Percentiles rank a stretch among this genome's conserved stretches.
Conservation (phyloP, 92 coral and sea anemone genomes). For the Galaxea fascicularis region DNA sequence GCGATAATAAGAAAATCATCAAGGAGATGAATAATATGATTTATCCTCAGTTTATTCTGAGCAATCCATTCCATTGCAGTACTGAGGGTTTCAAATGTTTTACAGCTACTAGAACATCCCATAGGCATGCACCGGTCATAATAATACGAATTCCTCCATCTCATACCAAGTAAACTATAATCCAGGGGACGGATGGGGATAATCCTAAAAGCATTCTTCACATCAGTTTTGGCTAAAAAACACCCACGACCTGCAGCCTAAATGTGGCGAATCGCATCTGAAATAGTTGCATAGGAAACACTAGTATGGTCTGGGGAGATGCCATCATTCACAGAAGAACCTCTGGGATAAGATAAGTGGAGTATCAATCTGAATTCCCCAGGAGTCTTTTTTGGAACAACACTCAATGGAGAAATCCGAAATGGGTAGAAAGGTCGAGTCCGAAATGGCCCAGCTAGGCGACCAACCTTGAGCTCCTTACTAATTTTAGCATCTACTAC, state of each 20-base stretch:
- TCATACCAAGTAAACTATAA: slow-evolving; percentile 65
- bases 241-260: slow-evolving; percentile 62
- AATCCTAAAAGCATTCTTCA: slow-evolving; percentile 74
- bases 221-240: no score
- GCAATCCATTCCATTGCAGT: slow-evolving; percentile 77
- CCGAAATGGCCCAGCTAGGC: slow-evolving; percentile 66
- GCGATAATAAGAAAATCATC: slow-evolving; percentile 75
- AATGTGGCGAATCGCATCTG: slow-evolving; percentile 68
- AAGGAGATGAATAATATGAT: slow-evolving; percentile 53
- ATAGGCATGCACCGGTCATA: slow-evolving; percentile 68
- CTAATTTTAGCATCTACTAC: slow-evolving; percentile 22
- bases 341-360: slow-evolving; percentile 70
- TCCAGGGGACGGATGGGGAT: slow-evolving; percentile 71
- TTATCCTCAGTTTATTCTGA: slow-evolving; percentile 41
- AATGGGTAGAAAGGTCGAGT: slow-evolving; percentile 55
- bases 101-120: no score
- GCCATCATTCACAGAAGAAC: slow-evolving; percentile 73
- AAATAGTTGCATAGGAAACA: slow-evolving; percentile 58
- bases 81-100: no score
- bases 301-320: slow-evolving; percentile 50
- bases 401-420: slow-evolving; percentile 71
- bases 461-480: slow-evolving; percentile 37
- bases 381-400: slow-evolving; percentile 68
- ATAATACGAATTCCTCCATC: slow-evolving; percentile 61
- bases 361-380: slow-evolving; percentile 74